Evolutionary conservation across 2,888 invertebrate genomes (phyloP).

Genomic region (Enoplolaimus lenunculus): DNA sequence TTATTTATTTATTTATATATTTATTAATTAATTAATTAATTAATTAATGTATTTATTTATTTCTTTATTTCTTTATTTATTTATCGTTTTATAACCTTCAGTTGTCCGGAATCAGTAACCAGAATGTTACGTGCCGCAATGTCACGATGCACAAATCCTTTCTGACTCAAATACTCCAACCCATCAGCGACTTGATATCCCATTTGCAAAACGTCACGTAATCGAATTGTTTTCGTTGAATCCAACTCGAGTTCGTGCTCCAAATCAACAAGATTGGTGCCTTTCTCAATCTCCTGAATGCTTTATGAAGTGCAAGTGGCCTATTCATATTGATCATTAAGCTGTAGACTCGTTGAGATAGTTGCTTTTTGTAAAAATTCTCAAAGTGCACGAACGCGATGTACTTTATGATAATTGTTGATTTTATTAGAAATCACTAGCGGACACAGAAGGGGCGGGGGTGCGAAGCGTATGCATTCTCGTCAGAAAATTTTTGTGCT

Average conservation of each 20-base stretch:
- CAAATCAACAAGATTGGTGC: neutral
- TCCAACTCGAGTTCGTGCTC: slow-evolving; percentile 30
- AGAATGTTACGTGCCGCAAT: slow-evolving; percentile 39
- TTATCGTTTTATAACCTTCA: slow-evolving; percentile 47
- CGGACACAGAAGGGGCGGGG: no score
- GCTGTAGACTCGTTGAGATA: no score
- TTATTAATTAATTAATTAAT: neutral
- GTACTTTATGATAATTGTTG: no score
- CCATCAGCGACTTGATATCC: slow-evolving; percentile 37
- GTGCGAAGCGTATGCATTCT: no score
- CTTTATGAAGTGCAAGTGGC: no score
- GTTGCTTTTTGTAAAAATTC: no score
- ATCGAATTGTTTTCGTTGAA: slow-evolving; percentile 32
- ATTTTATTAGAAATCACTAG: no score
- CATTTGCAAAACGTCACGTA: slow-evolving; percentile 36
- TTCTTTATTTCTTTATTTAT: no score
- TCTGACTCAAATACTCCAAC: slow-evolving; percentile 38
- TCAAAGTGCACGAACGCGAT: no score
- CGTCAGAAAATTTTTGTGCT: no score
- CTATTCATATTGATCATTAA: no score
- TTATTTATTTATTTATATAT: neutral
- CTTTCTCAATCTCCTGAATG: slow-evolving; percentile 7
- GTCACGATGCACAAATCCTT: slow-evolving; percentile 39
- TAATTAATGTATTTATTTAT: neutral
- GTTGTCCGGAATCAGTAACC: slow-evolving; percentile 32